Base-by-base conservation (phyloP, 2,888 invertebrate genomes). In the Macrosiphum euphorbiae region DNA sequence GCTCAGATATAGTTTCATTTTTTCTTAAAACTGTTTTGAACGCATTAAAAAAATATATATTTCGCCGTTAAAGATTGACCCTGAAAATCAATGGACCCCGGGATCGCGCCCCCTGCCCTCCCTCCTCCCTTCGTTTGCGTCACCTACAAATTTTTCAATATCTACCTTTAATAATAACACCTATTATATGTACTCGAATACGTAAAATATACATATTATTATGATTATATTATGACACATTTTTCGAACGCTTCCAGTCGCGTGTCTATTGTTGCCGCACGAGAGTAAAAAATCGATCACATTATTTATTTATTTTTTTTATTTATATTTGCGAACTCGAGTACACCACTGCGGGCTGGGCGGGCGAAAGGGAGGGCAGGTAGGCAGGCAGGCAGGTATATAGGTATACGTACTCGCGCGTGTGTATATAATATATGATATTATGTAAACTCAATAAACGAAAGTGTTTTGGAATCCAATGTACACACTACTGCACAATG, bases 371-470 rank as follows among this genome's bases (percentile, higher is more conserved):
- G 1, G 67, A 1, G 13, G 67, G 67, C n/a, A 67, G 67, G 67
- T 1, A n/a, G 67, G n/a, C 16, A 67, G n/a, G n/a, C n/a, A 67
- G 67, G 67, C 16, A 67, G 52, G 52, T 16, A 52, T 50, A 50
- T 11, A 13, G 50, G 50, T 50, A 50, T 11, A 13, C 13, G 50
- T 50, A 50, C 52, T 20, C 67, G 61, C 61, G 61, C 61, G 61
- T 11, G 67, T 67, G 58, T 16, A 41, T 16, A 41, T 55, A 44
- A 47, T 47, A 47, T 35, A 88, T 28, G 55, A 88, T 89, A 44
- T 61, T 89, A 89, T 89, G 89, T 89, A 89, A 89, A 89, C 61
- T 44, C 89, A 61, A 89, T 44, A 89, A 89, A 89, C 13, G 44
- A 61, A 89, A 47, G 89, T 61, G 61, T 61, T 89, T 89, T 47